phyloP scores from a whole-genome alignment of 2,797 vertebrate genomes.

The Danionella dracula region DNA sequence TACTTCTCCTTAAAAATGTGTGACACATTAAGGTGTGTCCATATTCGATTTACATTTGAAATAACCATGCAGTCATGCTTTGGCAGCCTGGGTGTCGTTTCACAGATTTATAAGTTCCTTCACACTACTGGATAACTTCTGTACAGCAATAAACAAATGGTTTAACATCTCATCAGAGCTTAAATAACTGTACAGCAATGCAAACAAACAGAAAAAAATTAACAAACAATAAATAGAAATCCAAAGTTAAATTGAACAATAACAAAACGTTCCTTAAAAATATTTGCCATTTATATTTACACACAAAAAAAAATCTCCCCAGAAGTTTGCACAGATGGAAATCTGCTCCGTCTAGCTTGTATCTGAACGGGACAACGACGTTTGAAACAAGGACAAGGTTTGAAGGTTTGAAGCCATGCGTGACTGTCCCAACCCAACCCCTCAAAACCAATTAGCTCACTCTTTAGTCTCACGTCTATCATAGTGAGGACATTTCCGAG shows the following conservation, averaged over 20 bases:
- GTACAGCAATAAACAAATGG: constrained; percentile 60
- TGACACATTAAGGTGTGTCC: constrained; percentile 58
- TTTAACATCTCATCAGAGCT: constrained; percentile 20
- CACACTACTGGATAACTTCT: constrained; percentile 65
- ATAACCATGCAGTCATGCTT: constrained; percentile 78
- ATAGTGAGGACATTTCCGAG: no score
- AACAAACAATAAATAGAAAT: constrained; percentile 57
- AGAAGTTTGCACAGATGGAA: constrained; percentile 12
- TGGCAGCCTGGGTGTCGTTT: constrained; percentile 64
- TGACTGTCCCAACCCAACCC: not conserved
- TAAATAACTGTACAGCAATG: constrained; percentile 35
- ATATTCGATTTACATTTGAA: constrained; percentile 58
- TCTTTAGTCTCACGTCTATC: not conserved
- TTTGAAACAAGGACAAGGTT: no score
- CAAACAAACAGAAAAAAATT: constrained; percentile 39
- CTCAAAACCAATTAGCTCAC: not conserved
- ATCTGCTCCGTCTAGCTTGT: constrained; percentile 37
- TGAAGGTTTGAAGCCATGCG: constrained; percentile 54
- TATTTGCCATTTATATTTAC: constrained; percentile 43
- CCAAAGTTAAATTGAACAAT: constrained; percentile 49
- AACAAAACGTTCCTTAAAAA: constrained; percentile 36
- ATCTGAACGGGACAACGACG: constrained; percentile 53
- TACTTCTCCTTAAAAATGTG: constrained; percentile 63
- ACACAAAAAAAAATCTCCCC: constrained; percentile 44
- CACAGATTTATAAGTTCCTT: constrained; percentile 67